These are phyloP conservation scores for Hanleya hanleyi DNA, from an alignment of 2,888 invertebrate species.

Conservation along the genomic window DNA sequence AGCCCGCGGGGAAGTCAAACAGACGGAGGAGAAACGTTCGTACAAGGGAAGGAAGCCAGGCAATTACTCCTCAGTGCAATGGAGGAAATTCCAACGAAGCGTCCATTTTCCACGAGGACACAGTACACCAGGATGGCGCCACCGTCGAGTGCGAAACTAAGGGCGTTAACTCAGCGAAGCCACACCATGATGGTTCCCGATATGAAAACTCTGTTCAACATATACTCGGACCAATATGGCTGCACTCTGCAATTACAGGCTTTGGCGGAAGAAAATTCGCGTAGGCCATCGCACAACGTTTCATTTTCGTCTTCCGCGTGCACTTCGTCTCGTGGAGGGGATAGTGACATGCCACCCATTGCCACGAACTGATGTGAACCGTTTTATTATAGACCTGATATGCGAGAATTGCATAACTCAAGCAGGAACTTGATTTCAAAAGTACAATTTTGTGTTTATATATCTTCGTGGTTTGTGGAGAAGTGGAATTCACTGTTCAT, in stretches of 20 bases:
- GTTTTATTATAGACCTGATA: too few relatives aligned
- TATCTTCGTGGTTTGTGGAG: too few relatives aligned
- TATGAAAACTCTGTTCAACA: constrained; percentile 58
- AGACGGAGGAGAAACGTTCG: constrained; percentile 41
- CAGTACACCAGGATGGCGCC: constrained; percentile 35
- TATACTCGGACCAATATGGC: constrained; percentile 64
- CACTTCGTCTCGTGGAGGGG: not conserved
- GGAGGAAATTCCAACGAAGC: constrained; percentile 40
- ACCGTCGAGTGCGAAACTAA: constrained; percentile 61
- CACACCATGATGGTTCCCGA: constrained; percentile 45
- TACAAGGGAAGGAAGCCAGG: constrained; percentile 50
- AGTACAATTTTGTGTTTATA: too few relatives aligned
- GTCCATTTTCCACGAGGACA: constrained; percentile 41
- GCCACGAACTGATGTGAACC: too few relatives aligned
- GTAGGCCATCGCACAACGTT: too few relatives aligned
- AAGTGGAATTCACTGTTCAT: too few relatives aligned
- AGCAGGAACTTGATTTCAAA: too few relatives aligned
- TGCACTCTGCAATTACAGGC: constrained; percentile 1
- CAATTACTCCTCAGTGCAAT: constrained; percentile 54
- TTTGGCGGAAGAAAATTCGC: not conserved
- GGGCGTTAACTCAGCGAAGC: constrained; percentile 44
- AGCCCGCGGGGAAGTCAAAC: constrained; percentile 26
- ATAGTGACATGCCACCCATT: not conserved
- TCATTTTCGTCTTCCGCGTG: too few relatives aligned
- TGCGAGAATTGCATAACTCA: too few relatives aligned